Base-by-base conservation (phyloP, 2,113 vertebrate genomes). In the Colaptes auratus region DNA sequence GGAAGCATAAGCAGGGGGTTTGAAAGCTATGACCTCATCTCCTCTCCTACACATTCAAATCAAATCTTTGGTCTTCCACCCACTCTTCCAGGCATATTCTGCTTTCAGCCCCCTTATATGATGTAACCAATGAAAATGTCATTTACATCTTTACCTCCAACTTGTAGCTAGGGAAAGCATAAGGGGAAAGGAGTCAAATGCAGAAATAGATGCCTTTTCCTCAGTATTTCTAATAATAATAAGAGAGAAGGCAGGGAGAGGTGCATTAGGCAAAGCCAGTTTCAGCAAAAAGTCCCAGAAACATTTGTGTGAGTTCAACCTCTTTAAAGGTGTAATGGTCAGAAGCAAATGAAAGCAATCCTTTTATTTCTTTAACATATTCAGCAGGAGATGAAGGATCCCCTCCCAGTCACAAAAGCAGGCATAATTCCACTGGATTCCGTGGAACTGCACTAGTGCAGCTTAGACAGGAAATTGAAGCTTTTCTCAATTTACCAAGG, bases 1-100 rank as follows among this genome's bases (percentile, higher is more conserved):
- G 93, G 91, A 94, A 90, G 86, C 27, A 1, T 12, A 58, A 93
- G 69, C 85, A 86, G 80, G 70, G 82, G 53, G 21, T 8, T 95
- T 91, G 87, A 88, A 93, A 92, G 78, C 89, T 91, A 18, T 93
- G 89, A 94, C 90, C 89, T 97, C 96, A 96, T 83, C 83, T 81
- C 53, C 46, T 90, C 93, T 95, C 90, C 94, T 50, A 97, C 92
- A 56, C 89, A 79, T 52, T 80, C 89, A 31, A 89, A 93, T 90
- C 63, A 94, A 64, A 79, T 71, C 80, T 80, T 82, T 72, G 64
- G 72, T 61, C 87, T 91, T 77, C 82, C 71, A 90, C 96, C 92
- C 84, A 87, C 95, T 69, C 80, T 77, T 53, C 71, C 58, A 71
- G 33, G 53, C 91, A 86, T 64, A 65, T 77, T 95, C 84, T 94